Percentiles rank a stretch among this genome's conserved stretches.
These are phyloP conservation scores for Notarius quadriscutis DNA, from an alignment of 2,113 vertebrate species.

Conservation along the genomic window DNA sequence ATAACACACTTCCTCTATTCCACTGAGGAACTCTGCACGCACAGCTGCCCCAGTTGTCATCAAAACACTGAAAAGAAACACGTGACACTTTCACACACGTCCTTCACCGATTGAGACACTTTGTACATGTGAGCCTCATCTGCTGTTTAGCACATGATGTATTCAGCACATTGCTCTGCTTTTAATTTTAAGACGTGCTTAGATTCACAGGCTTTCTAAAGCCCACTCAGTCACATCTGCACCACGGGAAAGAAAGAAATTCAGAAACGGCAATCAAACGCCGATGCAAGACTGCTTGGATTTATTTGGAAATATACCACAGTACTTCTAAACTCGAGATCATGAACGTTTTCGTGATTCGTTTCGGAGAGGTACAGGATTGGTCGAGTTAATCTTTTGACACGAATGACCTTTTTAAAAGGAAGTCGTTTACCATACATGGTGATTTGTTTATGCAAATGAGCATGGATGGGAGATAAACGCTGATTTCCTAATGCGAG, in stretches of 20 bases:
- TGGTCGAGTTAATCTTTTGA: no score
- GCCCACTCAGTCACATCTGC: not conserved
- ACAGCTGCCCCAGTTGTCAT: no score
- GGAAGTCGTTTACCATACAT: no score
- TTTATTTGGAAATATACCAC: not conserved
- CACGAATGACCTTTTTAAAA: not conserved
- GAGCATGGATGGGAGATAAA: no score
- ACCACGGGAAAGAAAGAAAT: not conserved
- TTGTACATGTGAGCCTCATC: not conserved
- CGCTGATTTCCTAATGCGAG: no score
- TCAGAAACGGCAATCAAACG: not conserved
- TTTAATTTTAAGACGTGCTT: not conserved
- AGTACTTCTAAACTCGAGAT: not conserved
- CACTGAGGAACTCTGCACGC: no score
- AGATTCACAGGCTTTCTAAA: not conserved
- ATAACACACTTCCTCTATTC: no score
- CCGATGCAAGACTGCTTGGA: not conserved
- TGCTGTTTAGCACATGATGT: not conserved
- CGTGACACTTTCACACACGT: not conserved
- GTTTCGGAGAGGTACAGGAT: no score
- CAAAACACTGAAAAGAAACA: no score
- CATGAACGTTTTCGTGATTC: not conserved
- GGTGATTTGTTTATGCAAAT: no score
- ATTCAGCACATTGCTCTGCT: not conserved
- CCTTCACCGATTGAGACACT: no score